phyloP scores from a whole-genome alignment of 1,140 invertebrate genomes.

The Acyrthosiphon pisum region DNA sequence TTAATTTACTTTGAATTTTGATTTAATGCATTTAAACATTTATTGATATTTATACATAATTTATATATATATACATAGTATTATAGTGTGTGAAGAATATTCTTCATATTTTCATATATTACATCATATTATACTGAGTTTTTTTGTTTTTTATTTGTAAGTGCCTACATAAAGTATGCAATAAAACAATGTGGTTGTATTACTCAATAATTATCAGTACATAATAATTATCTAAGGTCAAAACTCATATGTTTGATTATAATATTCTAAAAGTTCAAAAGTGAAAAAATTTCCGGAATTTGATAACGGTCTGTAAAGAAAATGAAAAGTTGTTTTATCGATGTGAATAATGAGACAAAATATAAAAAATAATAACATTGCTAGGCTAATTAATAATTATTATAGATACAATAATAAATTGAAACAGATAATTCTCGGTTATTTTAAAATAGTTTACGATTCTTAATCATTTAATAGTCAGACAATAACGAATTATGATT shows the following conservation, averaged over 20 bases:
- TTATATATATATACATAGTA: not conserved
- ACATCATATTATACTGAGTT: not conserved
- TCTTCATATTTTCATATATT: constrained; percentile 3
- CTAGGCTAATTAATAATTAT: not conserved
- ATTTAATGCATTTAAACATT: not conserved
- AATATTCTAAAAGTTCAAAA: not conserved
- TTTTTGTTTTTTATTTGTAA: not conserved
- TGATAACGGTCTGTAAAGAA: not conserved
- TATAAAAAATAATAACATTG: not conserved
- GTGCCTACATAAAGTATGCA: not conserved
- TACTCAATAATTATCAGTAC: not conserved
- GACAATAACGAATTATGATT: not conserved
- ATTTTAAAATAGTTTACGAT: not conserved
- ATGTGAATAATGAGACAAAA: not conserved
- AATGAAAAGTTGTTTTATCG: not conserved
- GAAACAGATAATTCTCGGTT: not conserved
- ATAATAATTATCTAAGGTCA: constrained; percentile 24
- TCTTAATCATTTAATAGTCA: not conserved
- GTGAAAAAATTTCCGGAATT: not conserved
- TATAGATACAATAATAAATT: not conserved
- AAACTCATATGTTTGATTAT: not conserved
- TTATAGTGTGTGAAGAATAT: not conserved
- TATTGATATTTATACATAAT: not conserved
- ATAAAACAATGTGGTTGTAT: not conserved
- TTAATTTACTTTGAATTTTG: not conserved